A percentile compares a stretch with the other conserved stretches of the same genome.
These are phyloP conservation scores for Dolichallabes microphthalmus DNA, from an alignment of 2,113 vertebrate genomes.

Conservation along the genomic window DNA sequence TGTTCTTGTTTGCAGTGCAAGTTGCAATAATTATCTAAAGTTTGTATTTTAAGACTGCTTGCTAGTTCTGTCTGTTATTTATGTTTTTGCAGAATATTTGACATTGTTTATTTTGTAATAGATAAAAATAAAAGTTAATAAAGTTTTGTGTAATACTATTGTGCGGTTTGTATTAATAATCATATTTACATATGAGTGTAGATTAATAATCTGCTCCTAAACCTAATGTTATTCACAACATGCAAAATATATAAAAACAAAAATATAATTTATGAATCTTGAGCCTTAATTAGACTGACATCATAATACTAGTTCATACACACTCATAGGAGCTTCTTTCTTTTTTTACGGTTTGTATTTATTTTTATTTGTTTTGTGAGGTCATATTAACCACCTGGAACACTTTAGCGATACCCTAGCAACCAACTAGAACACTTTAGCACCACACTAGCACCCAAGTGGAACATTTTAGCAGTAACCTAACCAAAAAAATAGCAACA, in stretches of 20 bases:
- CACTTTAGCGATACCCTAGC: background rate
- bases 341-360: background rate
- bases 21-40: background rate
- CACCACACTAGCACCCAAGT: background rate
- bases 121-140: conserved; percentile 29
- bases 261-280: background rate
- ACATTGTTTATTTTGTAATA: conserved; percentile 26
- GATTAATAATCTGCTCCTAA: background rate
- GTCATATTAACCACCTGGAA: background rate
- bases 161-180: background rate
- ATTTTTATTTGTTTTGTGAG: background rate
- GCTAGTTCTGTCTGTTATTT: conserved; percentile 2
- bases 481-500: background rate
- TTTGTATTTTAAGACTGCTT: conserved; percentile 3
- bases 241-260: background rate
- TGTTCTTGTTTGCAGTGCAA: background rate
- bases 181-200: background rate
- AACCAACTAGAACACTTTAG: background rate
- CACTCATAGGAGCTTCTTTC: background rate
- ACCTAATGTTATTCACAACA: background rate
- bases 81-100: background rate
- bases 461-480: background rate
- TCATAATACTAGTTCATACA: background rate
- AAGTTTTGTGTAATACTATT: background rate
- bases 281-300: background rate